A percentile compares a stretch with the other conserved stretches of the same genome.
Conservation (phyloP, 1,140 invertebrate species). For the Trichonephila clavipes region DNA sequence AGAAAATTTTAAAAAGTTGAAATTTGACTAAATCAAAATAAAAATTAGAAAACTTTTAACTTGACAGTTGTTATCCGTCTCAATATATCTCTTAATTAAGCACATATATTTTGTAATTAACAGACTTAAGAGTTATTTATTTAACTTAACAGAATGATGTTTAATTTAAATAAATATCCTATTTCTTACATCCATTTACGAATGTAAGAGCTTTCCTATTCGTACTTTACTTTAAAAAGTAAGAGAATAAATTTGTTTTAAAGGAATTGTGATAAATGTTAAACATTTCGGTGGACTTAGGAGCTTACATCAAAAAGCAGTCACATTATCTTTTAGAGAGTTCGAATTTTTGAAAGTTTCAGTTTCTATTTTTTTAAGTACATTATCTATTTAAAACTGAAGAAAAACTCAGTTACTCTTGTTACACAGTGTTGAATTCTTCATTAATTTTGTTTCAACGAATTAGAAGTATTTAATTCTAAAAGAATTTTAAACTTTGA, state of each 20-base stretch:
- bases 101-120: constrained; percentile 30
- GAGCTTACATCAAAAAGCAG: background rate
- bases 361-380: no score
- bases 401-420: no score
- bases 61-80: background rate
- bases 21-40: background rate
- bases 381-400: no score
- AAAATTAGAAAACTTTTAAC: background rate
- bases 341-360: no score
- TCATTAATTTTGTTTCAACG: no score
- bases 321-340: background rate
- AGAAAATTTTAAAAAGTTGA: background rate
- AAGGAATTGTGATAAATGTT: background rate
- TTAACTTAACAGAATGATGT: background rate
- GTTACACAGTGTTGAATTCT: no score
- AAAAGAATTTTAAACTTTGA: no score
- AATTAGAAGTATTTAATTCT: no score
- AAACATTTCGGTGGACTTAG: background rate
- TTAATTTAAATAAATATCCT: constrained; percentile 14
- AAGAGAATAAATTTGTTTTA: background rate
- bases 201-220: background rate
- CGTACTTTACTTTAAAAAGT: background rate
- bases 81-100: constrained; percentile 30
- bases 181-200: background rate
- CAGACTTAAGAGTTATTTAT: background rate